Evolutionary conservation across 2,797 vertebrate genomes (phyloP).

Genomic region (Graptemys geographica): DNA sequence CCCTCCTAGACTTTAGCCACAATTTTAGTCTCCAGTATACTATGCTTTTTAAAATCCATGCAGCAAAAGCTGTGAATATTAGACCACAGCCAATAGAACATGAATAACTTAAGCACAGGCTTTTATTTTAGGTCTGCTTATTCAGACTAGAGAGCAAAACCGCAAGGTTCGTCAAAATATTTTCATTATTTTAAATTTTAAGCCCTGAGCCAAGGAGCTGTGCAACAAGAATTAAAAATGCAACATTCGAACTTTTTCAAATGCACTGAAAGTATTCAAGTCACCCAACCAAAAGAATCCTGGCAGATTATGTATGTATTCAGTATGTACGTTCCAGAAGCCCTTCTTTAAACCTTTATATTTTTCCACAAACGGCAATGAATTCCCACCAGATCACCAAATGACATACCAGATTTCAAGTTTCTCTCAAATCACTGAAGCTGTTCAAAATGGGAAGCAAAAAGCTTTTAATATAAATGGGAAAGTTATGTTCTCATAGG

Average conservation of each 20-base stretch:
- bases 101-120: background rate
- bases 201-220: fast-evolving
- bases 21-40: constrained; percentile 50
- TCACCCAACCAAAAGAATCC: fast-evolving
- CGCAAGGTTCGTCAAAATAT: background rate
- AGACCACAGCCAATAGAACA: background rate
- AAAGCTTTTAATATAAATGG: background rate
- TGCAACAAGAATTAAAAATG: fast-evolving
- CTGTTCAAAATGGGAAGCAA: background rate
- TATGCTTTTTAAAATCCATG: background rate
- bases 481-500: fast-evolving
- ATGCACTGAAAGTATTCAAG: fast-evolving
- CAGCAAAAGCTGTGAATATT: constrained; percentile 41
- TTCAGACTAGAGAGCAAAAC: background rate
- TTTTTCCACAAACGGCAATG: background rate
- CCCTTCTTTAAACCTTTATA: fast-evolving
- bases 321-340: fast-evolving
- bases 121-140: background rate
- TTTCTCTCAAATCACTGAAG: fast-evolving
- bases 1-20: background rate
- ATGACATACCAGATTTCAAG: fast-evolving
- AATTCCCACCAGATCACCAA: background rate
- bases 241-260: fast-evolving
- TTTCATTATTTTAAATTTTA: background rate
- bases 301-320: fast-evolving